A percentile compares a stretch with the other conserved stretches of the same genome.
Evolutionary conservation across 1,140 invertebrate genomes (phyloP).

Genomic region (Eubasilissa regina): DNA sequence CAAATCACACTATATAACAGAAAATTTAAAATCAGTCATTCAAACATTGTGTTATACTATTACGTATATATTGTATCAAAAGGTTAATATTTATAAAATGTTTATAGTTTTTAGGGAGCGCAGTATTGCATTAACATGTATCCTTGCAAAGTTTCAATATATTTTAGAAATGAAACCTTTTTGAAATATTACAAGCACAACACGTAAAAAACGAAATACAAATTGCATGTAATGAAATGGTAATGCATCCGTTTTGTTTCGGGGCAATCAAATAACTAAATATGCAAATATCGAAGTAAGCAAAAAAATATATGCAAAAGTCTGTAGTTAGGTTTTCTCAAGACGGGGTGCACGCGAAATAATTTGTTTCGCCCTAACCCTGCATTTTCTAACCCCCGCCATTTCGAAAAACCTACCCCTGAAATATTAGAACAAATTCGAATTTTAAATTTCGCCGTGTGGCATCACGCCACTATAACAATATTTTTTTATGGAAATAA

Average conservation of each 20-base stretch:
- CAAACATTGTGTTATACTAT: too few species aligned
- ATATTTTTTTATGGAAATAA: background rate
- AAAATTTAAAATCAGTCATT: too few species aligned
- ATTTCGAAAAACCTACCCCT: slow-evolving; percentile 23
- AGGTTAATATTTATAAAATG: too few species aligned
- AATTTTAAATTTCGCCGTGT: slow-evolving; percentile 29
- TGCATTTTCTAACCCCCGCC: slow-evolving; percentile 15
- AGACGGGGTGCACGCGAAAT: slow-evolving; percentile 47
- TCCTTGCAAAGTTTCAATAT: slow-evolving; percentile 15
- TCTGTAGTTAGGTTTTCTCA: slow-evolving; percentile 33
- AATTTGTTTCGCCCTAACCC: slow-evolving; percentile 39
- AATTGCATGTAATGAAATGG: slow-evolving; percentile 59
- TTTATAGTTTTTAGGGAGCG: too few species aligned
- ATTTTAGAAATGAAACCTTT: slow-evolving; percentile 2
- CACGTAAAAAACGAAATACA: slow-evolving; percentile 36
- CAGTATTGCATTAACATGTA: too few species aligned
- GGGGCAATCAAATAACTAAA: slow-evolving; percentile 54
- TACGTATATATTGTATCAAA: too few species aligned
- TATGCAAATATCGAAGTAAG: slow-evolving; percentile 43
- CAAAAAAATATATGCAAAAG: slow-evolving; percentile 34
- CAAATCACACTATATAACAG: too few species aligned
- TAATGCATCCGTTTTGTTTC: slow-evolving; percentile 56
- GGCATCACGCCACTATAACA: slow-evolving; percentile 2
- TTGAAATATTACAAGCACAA: slow-evolving; percentile 26
- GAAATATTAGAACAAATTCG: slow-evolving; percentile 19